Base-by-base conservation (phyloP, 2,113 vertebrate genomes). In the Eleginops maclovinus region DNA sequence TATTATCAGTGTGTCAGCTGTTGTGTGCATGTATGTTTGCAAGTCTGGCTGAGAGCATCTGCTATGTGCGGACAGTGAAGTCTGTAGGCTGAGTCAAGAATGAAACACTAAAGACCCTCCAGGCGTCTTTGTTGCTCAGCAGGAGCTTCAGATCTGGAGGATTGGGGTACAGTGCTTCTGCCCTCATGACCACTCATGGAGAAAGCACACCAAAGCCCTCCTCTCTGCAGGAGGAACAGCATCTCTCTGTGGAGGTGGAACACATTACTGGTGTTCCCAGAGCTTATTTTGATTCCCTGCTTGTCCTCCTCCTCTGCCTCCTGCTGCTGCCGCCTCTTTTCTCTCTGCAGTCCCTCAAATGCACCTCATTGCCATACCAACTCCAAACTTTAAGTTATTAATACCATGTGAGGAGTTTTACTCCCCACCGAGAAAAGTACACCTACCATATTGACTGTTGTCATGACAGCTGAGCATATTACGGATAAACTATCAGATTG, bases 261-360 rank as follows among this genome's bases (percentile, higher is more conserved):
- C 71, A 67, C 71, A 68, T 46, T 49, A 17, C 65, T 58, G 70
- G 31, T 69, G 60, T 75, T 80, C 28, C 55, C 41, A 6, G 49
- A 79, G 53, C 71, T 73, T 68, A 58, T 87, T 86, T 74, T 74
- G 55, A 83, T 51, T 89, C 81, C 71, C 76, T 53, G 50, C 86
- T 58, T 49, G 68, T 73, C 49, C 36, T 66, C 69, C 15, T 78
- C 55, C 73, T 53, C 81, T 67, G 58, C 65, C 26, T 87, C 61
- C 79, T 75, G 69, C 74, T 72, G 50, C 55, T 59, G 49, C 62
- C 15, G 36, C 74, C 56, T 81, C 54, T 64, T 44, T 77, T 78
- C 55, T 62, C 41, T 74, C 63, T 55, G 50, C 46, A 73, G 60
- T 61, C 84, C 60, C 12, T 53, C n/a, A 66, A 54, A 79, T 75